phyloP scores from a whole-genome alignment of 2,888 invertebrate genomes.

The Tetropium fuscum region DNA sequence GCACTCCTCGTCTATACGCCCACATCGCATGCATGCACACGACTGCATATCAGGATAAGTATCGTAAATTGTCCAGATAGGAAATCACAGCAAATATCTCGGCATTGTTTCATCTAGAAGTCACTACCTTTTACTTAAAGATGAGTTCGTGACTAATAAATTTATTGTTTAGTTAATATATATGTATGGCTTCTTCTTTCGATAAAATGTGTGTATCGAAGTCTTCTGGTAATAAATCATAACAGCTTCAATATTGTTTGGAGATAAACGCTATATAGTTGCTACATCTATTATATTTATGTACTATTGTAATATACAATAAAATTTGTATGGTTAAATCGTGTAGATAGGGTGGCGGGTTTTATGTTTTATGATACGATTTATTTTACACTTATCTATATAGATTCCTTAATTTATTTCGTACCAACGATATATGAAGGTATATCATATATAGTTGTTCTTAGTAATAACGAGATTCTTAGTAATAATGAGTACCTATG shows the following conservation, averaged over 20 bases:
- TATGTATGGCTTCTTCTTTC: conserved; percentile 10
- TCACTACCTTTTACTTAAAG: conserved; percentile 19
- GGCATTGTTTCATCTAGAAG: conserved; percentile 18
- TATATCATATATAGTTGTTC: no score
- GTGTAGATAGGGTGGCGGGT: no score
- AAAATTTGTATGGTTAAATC: no score
- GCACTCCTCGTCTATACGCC: conserved; percentile 18
- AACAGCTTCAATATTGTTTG: conserved; percentile 1
- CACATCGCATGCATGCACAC: conserved; percentile 14
- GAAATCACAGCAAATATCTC: conserved; percentile 20
- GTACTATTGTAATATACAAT: no score
- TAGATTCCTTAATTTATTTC: no score
- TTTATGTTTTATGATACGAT: no score
- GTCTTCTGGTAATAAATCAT: conserved; percentile 3
- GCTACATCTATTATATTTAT: no score
- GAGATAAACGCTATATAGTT: background rate
- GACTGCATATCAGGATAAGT: conserved; percentile 7
- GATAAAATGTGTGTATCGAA: background rate
- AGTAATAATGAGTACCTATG: no score
- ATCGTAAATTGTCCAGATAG: conserved; percentile 19
- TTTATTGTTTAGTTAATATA: conserved; percentile 9
- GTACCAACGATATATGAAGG: no score
- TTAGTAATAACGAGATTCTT: no score
- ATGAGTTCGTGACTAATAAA: conserved; percentile 22
- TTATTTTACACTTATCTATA: no score